Conservation (phyloP, 2,797 vertebrate species). For the Epinephelus malabaricus region DNA sequence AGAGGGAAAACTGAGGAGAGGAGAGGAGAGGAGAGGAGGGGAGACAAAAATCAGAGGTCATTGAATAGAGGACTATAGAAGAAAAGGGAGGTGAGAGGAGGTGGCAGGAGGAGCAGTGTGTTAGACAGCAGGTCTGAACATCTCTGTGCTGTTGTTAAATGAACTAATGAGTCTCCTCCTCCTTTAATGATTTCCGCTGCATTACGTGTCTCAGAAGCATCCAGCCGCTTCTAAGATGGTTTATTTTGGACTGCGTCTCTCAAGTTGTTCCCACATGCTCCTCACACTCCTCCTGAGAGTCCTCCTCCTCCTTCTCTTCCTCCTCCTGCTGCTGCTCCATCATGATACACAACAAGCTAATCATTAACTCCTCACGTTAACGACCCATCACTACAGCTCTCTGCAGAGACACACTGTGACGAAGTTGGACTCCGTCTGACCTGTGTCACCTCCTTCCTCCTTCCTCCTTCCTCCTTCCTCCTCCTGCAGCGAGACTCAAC, state of each 20-base stretch:
- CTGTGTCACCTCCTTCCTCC: not conserved
- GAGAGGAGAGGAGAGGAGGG: too few species aligned
- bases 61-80: too few species aligned
- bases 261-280: conserved; percentile 8
- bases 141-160: conserved; percentile 6
- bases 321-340: not conserved
- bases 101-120: not conserved
- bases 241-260: conserved; percentile 55
- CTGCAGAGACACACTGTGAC: not conserved
- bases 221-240: conserved; percentile 31
- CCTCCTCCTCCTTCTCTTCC: too few species aligned
- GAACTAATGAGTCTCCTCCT: conserved; percentile 10
- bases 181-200: conserved; percentile 29
- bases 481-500: not conserved
- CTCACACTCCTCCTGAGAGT: conserved; percentile 9
- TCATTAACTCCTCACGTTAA: conserved; percentile 31
- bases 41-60: not conserved
- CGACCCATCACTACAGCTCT: conserved; percentile 19
- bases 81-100: not conserved
- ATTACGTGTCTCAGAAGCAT: conserved; percentile 53
- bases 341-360: conserved; percentile 6
- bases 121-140: too few species aligned
- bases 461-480: not conserved
- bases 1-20: not conserved
- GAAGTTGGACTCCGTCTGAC: not conserved